phyloP scores from a whole-genome alignment of 53 echinoderm and acorn worm species.

The Astropecten irregularis region DNA sequence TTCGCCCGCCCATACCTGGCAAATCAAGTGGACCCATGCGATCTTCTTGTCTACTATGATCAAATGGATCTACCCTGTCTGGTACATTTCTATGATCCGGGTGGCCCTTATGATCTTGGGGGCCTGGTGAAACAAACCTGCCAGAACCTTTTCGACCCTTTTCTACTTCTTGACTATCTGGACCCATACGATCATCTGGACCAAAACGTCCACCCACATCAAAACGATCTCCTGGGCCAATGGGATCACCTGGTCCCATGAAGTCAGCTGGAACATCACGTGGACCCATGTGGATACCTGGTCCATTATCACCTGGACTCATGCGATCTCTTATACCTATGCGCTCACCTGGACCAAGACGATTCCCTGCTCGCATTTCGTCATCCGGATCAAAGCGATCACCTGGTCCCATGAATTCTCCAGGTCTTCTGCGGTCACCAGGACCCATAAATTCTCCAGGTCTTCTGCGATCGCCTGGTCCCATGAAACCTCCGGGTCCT shows the following conservation, averaged over 20 bases:
- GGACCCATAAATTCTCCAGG: background rate
- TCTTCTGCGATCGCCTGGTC: background rate
- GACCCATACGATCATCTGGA: conserved; percentile 4
- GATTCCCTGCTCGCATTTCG: background rate
- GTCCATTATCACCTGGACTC: conserved; percentile 13
- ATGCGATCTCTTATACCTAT: background rate
- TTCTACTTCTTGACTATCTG: background rate
- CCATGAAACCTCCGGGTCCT: conserved; percentile 4
- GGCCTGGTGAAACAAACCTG: background rate
- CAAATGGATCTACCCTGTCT: background rate
- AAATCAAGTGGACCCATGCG: background rate
- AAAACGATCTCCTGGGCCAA: background rate
- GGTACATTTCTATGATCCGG: background rate
- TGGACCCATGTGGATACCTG: background rate
- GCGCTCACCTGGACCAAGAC: background rate
- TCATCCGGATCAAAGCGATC: background rate
- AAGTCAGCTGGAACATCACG: too few species aligned
- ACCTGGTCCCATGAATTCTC: conserved; percentile 6
- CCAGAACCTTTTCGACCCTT: background rate
- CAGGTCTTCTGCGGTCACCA: background rate
- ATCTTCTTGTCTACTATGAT: conserved; percentile 14
- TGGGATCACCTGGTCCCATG: background rate
- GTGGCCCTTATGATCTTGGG: background rate
- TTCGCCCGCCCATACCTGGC: background rate
- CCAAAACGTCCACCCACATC: background rate